A percentile compares a stretch with the other conserved stretches of the same genome.
phyloP scores from a whole-genome alignment of 1,140 invertebrate genomes.

The Platorchestia sp. region DNA sequence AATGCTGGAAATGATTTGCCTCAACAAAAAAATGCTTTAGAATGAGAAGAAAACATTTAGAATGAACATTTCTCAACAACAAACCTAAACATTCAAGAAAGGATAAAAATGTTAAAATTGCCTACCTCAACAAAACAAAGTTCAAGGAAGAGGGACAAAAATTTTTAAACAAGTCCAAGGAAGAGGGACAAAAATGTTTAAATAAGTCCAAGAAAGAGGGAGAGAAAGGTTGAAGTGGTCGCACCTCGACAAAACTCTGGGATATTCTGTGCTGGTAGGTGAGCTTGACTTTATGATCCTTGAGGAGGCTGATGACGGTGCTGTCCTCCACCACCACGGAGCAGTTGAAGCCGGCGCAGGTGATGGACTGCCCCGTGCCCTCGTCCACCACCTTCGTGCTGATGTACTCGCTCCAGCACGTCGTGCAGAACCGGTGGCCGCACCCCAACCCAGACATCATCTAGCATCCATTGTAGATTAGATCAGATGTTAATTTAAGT shows the following conservation, averaged over 20 bases:
- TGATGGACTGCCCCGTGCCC: constrained; percentile 95
- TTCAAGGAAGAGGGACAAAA: too few relatives aligned
- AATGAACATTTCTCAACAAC: too few relatives aligned
- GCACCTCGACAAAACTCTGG: constrained; percentile 97
- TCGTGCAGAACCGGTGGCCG: constrained; percentile 94
- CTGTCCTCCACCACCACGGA: constrained; percentile 96
- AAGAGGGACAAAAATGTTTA: too few relatives aligned
- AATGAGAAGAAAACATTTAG: too few relatives aligned
- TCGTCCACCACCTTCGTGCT: constrained; percentile 99
- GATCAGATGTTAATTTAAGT: constrained; percentile 6
- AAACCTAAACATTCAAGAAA: too few relatives aligned
- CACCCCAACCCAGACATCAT: constrained; percentile 97
- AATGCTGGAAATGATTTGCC: too few relatives aligned
- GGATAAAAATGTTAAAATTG: too few relatives aligned
- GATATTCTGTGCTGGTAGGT: constrained; percentile 99
- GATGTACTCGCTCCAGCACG: constrained; percentile 97
- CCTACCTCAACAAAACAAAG: too few relatives aligned
- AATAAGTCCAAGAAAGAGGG: too few relatives aligned
- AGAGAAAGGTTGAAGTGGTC: too few relatives aligned
- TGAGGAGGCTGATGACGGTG: constrained; percentile 93
- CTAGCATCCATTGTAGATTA: constrained; percentile 79
- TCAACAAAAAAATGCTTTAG: too few relatives aligned
- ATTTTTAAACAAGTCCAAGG: too few relatives aligned
- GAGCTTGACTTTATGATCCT: constrained; percentile 91
- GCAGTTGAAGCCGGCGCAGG: constrained; percentile 86